Percentiles rank a stretch among this genome's conserved stretches.
Evolutionary conservation across 2,113 vertebrate genomes (phyloP).

Genomic region (Rynchops niger): DNA sequence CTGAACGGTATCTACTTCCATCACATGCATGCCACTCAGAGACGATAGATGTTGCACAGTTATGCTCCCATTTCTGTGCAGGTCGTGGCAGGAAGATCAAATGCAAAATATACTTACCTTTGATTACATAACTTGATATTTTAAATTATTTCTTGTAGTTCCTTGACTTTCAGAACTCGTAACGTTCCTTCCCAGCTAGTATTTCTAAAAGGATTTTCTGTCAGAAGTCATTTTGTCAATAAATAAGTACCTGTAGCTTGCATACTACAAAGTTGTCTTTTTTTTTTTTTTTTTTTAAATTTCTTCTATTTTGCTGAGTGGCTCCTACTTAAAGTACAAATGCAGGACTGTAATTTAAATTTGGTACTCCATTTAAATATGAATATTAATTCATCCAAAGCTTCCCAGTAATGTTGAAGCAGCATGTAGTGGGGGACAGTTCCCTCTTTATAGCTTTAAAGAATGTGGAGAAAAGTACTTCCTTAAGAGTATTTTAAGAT

Average conservation of each 20-base stretch:
- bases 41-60: background rate
- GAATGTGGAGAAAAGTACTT: background rate
- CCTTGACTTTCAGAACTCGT: background rate
- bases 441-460: background rate
- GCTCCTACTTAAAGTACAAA: background rate
- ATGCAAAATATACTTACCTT: background rate
- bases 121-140: background rate
- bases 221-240: background rate
- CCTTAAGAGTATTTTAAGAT: slow-evolving; percentile 22
- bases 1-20: background rate
- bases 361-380: background rate
- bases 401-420: background rate
- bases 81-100: background rate
- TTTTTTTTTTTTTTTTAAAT: background rate
- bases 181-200: background rate
- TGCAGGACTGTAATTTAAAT: background rate
- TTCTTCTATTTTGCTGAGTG: background rate
- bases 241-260: background rate
- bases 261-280: background rate
- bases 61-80: background rate
- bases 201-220: background rate
- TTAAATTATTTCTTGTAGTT: background rate
- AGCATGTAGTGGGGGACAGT: background rate
- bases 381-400: background rate
- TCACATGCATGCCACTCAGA: background rate